Conservation (phyloP, 2,888 invertebrate genomes). For the Iselma pallidipennis region DNA sequence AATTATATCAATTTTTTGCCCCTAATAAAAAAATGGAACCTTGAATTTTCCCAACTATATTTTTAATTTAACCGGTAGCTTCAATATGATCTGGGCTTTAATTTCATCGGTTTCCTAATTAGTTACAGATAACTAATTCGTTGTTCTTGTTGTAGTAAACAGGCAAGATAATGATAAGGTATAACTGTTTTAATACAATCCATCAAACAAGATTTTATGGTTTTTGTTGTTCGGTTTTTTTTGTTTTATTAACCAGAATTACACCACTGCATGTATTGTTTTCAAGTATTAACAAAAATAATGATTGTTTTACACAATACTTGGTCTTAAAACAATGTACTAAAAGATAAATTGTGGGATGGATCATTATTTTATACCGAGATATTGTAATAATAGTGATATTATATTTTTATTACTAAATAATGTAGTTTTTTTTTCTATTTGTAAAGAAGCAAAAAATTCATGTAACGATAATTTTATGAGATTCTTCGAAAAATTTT, state of each 20-base stretch:
- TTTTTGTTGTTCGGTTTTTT: too few species aligned
- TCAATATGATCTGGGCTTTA: background rate
- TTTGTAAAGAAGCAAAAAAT: too few species aligned
- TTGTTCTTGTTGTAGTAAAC: background rate
- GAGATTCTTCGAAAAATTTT: background rate
- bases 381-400: too few species aligned
- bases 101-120: background rate
- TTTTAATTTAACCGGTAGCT: background rate
- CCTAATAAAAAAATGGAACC: background rate
- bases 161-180: background rate
- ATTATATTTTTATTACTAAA: too few species aligned
- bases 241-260: too few species aligned
- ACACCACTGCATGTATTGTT: background rate
- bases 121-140: background rate
- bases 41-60: background rate
- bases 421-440: too few species aligned
- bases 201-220: background rate
- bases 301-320: background rate
- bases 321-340: too few species aligned
- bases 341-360: background rate
- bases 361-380: background rate
- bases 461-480: background rate
- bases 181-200: background rate
- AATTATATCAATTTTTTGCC: background rate
- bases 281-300: background rate